Conservation (phyloP, 2,888 invertebrate species). For the Hypomecis atomaria region DNA sequence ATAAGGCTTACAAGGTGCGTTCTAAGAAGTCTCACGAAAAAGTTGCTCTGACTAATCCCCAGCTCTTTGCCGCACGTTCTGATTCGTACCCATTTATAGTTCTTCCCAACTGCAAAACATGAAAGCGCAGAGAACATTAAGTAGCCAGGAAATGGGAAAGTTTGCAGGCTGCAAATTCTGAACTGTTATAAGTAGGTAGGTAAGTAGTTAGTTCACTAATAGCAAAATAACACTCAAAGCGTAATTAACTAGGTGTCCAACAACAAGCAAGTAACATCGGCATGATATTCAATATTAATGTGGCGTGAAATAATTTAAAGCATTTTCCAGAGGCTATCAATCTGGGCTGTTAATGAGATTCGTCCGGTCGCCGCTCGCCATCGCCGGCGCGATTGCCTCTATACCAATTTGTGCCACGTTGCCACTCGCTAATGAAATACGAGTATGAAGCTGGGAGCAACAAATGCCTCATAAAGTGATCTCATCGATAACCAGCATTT, state of each 20-base stretch:
- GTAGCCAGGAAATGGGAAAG: constrained; percentile 25
- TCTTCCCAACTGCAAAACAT: constrained; percentile 14
- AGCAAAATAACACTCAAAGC: constrained; percentile 31
- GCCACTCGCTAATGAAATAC: constrained; percentile 72
- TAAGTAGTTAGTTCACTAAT: constrained; percentile 20
- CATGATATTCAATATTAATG: constrained; percentile 77
- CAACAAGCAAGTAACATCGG: constrained; percentile 42
- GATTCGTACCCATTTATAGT: constrained; percentile 19
- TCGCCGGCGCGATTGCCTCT: constrained; percentile 60
- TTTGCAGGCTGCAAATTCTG: constrained; percentile 20
- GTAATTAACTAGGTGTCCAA: constrained; percentile 52
- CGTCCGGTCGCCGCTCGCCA: constrained; percentile 59
- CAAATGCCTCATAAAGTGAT: constrained; percentile 45
- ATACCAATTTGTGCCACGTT: constrained; percentile 77
- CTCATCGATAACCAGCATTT: constrained; percentile 27
- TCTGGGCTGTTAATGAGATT: constrained; percentile 79
- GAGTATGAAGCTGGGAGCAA: constrained; percentile 37
- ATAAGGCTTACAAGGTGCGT: constrained; percentile 13
- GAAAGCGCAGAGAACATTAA: constrained; percentile 22
- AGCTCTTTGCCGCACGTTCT: constrained; percentile 10
- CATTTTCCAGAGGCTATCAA: constrained; percentile 79
- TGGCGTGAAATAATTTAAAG: constrained; percentile 78
- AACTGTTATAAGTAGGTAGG: constrained; percentile 19
- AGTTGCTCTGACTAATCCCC: constrained; percentile 14
- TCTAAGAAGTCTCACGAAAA: constrained; percentile 15